A percentile compares a stretch with the other conserved stretches of the same genome.
phyloP scores from a whole-genome alignment of 2,888 invertebrate species.

The Eustalomyia histrio region DNA sequence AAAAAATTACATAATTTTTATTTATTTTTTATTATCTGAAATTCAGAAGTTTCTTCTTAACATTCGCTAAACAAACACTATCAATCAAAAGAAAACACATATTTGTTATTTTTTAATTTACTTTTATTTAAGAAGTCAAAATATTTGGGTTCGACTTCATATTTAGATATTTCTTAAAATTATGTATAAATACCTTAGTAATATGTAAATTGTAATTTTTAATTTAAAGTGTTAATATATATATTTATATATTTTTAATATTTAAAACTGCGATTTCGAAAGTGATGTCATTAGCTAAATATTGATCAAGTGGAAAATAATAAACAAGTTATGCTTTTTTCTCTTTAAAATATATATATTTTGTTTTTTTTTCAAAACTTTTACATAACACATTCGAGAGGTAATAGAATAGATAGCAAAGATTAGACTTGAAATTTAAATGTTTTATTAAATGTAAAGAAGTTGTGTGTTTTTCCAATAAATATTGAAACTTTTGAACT shows the following conservation, averaged over 20 bases:
- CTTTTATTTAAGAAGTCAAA: background rate
- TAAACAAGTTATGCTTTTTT: constrained; percentile 2
- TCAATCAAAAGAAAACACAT: background rate
- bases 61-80: too few relatives aligned
- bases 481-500: too few relatives aligned
- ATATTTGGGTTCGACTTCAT: constrained; percentile 24
- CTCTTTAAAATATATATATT: background rate
- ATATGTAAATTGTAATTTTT: constrained; percentile 26
- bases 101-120: background rate
- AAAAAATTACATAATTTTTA: too few relatives aligned
- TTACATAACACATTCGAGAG: background rate
- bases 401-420: background rate
- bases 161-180: constrained; percentile 32
- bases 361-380: background rate
- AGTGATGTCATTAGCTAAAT: background rate
- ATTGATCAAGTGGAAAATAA: constrained; percentile 21
- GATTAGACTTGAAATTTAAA: background rate
- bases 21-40: too few relatives aligned
- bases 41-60: too few relatives aligned
- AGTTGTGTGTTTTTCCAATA: background rate
- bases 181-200: constrained; percentile 55
- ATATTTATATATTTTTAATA: constrained; percentile 15
- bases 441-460: background rate
- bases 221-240: constrained; percentile 12
- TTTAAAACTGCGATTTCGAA: constrained; percentile 16